Evolutionary conservation across 2,797 vertebrate species (phyloP).

Genomic region (Lithobates pipiens): DNA sequence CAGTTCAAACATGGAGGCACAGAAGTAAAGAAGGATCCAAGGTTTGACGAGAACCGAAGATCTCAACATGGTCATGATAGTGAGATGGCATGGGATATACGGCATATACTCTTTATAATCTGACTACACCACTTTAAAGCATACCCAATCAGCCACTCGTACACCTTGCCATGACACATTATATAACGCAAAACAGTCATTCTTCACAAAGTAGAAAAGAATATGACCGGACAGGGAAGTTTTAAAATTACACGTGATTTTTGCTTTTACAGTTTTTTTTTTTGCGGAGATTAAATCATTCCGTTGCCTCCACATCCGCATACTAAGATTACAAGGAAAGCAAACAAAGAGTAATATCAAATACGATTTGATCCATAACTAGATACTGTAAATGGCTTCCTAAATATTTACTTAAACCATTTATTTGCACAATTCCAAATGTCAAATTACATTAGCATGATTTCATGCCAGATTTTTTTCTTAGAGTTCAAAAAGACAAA

Average conservation of each 20-base stretch:
- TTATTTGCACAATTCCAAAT: constrained; percentile 33
- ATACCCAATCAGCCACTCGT: too few relatives aligned
- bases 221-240: background rate
- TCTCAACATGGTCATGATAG: too few relatives aligned
- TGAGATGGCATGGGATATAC: too few relatives aligned
- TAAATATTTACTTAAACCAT: constrained; percentile 30
- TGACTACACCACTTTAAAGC: too few relatives aligned
- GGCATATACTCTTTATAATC: too few relatives aligned
- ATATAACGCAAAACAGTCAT: too few relatives aligned
- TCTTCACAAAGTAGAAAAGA: too few relatives aligned
- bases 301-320: background rate
- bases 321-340: constrained; percentile 39
- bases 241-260: background rate
- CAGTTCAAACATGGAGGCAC: too few relatives aligned
- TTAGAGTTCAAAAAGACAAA: background rate
- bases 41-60: too few relatives aligned
- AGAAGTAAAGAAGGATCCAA: too few relatives aligned
- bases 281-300: background rate
- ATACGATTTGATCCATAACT: constrained; percentile 18
- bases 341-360: constrained; percentile 24
- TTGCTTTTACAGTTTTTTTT: background rate
- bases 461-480: background rate
- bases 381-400: background rate
- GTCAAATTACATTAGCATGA: background rate
- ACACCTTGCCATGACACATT: too few relatives aligned